Base-by-base conservation (phyloP, 2,113 vertebrate genomes). In the Ageneiosus marmoratus region DNA sequence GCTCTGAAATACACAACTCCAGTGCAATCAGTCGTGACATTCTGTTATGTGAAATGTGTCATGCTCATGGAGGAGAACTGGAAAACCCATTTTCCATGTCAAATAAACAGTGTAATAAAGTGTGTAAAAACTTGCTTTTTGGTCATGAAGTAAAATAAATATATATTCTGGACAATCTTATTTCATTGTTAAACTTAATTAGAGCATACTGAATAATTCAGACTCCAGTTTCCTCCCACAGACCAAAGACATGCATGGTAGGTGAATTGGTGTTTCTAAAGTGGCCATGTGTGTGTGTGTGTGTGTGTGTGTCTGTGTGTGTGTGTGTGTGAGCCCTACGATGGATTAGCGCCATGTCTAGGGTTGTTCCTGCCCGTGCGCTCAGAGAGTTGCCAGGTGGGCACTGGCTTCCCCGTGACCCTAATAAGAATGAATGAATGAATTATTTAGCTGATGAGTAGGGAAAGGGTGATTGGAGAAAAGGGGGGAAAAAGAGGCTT, bases 1-100 rank as follows among this genome's bases (percentile, higher is more conserved):
- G 77, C 50, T n/a, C 32, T 41, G 56, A 83, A 86, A 86, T 87
- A 67, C 6, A 70, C 76, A 89, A 87, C 80, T 88, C 70, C 75
- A 76, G 51, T n/a, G 82, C 79, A 89, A 85, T 91, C 86, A 75
- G 20, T 32, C 27, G 20, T 53, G 55, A 65, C 70, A 69, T 85
- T 65, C 27, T 51, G 22, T 48, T 0, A 32, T 50, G 9, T 82
- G 81, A 60, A 85, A 51, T 79, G 76, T 77, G 67, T 56, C 69
- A 75, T 79, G 51, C 46, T 83, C 50, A 56, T 12, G 34, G 73
- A 50, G 4, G 53, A 77, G 56, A 37, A 70, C 56, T 81, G 32
- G 34, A 69, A 77, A 77, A 58, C 27, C 22, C n/a, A 70, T 48
- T 37, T 58, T 48, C 8, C 46, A 48, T 50, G 22, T 29, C 41